Conservation (phyloP, 2,888 invertebrate species). For the Leucophenga maculata region DNA sequence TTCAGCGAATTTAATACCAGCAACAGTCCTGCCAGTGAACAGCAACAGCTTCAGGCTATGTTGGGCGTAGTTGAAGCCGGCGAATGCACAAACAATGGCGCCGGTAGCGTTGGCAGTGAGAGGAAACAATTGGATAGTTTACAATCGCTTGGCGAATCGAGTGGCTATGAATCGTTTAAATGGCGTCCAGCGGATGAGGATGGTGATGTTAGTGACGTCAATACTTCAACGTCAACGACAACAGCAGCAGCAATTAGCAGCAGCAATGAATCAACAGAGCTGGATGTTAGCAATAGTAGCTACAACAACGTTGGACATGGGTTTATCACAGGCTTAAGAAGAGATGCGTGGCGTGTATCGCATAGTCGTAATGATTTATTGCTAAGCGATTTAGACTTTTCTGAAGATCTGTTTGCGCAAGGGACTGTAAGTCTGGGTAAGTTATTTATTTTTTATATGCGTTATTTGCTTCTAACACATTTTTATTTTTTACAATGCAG, state of each 20-base stretch:
- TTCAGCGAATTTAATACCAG: slow-evolving; percentile 64
- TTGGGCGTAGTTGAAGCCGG: slow-evolving; percentile 15
- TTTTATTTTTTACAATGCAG: slow-evolving; percentile 64
- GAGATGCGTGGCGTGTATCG: slow-evolving; percentile 68
- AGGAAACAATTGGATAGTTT: slow-evolving; percentile 76
- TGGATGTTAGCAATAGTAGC: slow-evolving; percentile 55
- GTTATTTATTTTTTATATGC: no score
- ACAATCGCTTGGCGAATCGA: slow-evolving; percentile 80
- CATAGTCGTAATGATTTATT: slow-evolving; percentile 63
- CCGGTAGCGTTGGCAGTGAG: slow-evolving; percentile 61
- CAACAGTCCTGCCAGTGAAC: slow-evolving; percentile 2
- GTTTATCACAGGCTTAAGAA: slow-evolving; percentile 37
- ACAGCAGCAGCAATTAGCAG: not conserved
- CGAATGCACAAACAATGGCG: slow-evolving; percentile 31
- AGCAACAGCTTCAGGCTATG: not conserved
- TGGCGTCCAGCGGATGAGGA: slow-evolving; percentile 75
- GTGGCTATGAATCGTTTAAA: slow-evolving; percentile 84
- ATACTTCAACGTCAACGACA: not conserved
- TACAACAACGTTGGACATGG: slow-evolving; percentile 10
- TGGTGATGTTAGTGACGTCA: slow-evolving; percentile 39
- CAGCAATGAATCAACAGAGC: slow-evolving; percentile 59
- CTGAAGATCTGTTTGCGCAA: slow-evolving; percentile 72
- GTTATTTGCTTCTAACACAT: slow-evolving; percentile 2
- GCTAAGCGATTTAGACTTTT: slow-evolving; percentile 71
- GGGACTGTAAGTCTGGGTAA: slow-evolving; percentile 72